Conservation (phyloP, 2,797 vertebrate species). For the Pogoniulus pusillus region DNA sequence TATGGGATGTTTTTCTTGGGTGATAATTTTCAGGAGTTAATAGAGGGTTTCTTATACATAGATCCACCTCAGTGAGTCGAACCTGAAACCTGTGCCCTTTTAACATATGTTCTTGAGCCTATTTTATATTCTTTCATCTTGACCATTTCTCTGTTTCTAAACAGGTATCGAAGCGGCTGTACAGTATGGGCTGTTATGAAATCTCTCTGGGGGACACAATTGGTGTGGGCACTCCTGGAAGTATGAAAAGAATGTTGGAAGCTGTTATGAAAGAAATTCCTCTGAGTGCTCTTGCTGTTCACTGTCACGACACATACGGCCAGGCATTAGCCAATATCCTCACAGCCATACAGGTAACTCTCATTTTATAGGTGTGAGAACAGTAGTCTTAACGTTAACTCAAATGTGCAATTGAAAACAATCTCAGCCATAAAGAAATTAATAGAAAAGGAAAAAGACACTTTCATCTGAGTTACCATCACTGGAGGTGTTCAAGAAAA, state of each 20-base stretch:
- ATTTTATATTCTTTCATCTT: neutral
- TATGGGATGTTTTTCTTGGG: neutral
- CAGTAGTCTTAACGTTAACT: neutral
- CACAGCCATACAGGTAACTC: conserved; percentile 90
- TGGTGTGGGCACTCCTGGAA: conserved; percentile 90
- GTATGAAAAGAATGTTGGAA: conserved; percentile 89
- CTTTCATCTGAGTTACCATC: neutral
- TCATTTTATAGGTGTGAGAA: neutral
- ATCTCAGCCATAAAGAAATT: neutral
- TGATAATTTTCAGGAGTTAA: neutral
- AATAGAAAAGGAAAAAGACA: neutral
- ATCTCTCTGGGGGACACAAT: conserved; percentile 92
- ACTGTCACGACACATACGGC: conserved; percentile 95
- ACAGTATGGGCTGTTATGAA: conserved; percentile 93
- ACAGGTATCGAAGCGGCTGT: conserved; percentile 90
- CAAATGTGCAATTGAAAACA: neutral
- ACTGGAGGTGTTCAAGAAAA: too few species aligned
- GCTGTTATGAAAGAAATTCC: conserved; percentile 90
- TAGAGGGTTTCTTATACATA: neutral
- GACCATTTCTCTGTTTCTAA: neutral
- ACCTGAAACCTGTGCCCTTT: neutral
- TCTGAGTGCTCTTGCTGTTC: conserved; percentile 84
- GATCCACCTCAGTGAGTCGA: neutral
- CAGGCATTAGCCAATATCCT: conserved; percentile 95
- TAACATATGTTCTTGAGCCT: neutral